A percentile compares a stretch with the other conserved stretches of the same genome.
Conservation (phyloP, 2,888 invertebrate genomes). For the Choreutis nemorana region DNA sequence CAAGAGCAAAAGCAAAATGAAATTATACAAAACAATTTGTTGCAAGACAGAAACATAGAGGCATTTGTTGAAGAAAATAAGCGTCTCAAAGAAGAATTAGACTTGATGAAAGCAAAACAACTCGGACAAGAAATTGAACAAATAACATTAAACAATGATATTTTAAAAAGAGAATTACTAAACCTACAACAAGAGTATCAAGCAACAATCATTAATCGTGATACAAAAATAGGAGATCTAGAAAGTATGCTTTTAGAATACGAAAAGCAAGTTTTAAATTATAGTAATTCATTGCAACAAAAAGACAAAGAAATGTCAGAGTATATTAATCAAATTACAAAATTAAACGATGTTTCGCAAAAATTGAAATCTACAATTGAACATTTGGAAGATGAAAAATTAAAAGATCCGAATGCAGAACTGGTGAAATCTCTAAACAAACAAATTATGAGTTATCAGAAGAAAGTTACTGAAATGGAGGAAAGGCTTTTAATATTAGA, state of each 20-base stretch:
- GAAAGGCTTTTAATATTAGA: constrained; percentile 45
- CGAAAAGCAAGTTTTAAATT: constrained; percentile 53
- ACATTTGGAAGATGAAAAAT: constrained; percentile 53
- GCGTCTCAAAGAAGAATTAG: constrained; percentile 42
- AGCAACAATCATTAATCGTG: constrained; percentile 36
- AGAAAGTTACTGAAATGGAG: constrained; percentile 43
- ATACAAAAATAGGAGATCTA: constrained; percentile 53
- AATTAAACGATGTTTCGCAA: constrained; percentile 58
- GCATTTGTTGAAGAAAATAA: constrained; percentile 45
- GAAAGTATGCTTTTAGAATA: constrained; percentile 55
- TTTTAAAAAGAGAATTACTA: constrained; percentile 36
- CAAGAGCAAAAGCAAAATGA: constrained; percentile 53
- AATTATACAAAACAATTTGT: constrained; percentile 27
- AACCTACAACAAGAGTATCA: constrained; percentile 43
- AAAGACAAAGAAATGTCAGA: constrained; percentile 56
- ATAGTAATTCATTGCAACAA: constrained; percentile 44
- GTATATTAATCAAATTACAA: constrained; percentile 62
- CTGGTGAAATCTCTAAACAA: constrained; percentile 61
- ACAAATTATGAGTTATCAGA: constrained; percentile 53
- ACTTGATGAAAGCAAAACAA: constrained; percentile 28
- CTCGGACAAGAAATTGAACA: constrained; percentile 27
- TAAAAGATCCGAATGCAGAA: constrained; percentile 56
- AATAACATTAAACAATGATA: constrained; percentile 29
- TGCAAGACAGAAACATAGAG: constrained; percentile 48
- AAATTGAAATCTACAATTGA: constrained; percentile 58